Evolutionary conservation across 2,888 invertebrate genomes (phyloP), one percentile per base, ranked within the genome.

Genomic region (Acronicta aceris): DNA sequence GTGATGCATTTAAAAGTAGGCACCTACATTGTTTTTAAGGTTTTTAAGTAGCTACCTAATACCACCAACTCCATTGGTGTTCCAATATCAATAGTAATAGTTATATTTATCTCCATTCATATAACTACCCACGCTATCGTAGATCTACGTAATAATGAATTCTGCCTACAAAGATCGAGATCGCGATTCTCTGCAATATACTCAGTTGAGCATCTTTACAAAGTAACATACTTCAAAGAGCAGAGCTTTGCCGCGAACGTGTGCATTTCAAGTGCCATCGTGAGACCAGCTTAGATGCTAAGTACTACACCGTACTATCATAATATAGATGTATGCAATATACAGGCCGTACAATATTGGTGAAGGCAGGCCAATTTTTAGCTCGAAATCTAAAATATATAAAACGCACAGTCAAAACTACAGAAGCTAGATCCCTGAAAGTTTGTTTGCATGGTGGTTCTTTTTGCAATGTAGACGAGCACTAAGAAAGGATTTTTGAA

Each of bases 201-300:
- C 21, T 21, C 4, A 56, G 33, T 72, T 17, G n/a, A 40, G 25
- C 15, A 66, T 43, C 36, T 66, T 57, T 54, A 58, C 57, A 59
- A 69, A 74, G 59, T 40, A 64, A 47, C 15, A 38, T 59, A 53
- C 60, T 48, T 72, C 69, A 72, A 71, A 76, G 68, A 52, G 47
- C 21, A 16, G 50, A 52, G 55, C 58, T 65, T 65, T 67, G 36
- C 63, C 25, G 17, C 56, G 62, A 62, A 55, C 63, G 52, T 69
- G 62, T 63, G 62, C 64, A 74, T 66, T 74, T 65, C 51, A 59
- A 62, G 57, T 52, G 54, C 42, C 51, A 63, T 59, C 50, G 36
- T 57, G 12, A 47, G 45, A 63, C 55, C 65, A 48, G 47, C 71
- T 71, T 68, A 59, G 55, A 55, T 62, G 58, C 47, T 59, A 56